Base-by-base conservation (phyloP, 1,140 invertebrate genomes). In the Bilobella aurantiaca region DNA sequence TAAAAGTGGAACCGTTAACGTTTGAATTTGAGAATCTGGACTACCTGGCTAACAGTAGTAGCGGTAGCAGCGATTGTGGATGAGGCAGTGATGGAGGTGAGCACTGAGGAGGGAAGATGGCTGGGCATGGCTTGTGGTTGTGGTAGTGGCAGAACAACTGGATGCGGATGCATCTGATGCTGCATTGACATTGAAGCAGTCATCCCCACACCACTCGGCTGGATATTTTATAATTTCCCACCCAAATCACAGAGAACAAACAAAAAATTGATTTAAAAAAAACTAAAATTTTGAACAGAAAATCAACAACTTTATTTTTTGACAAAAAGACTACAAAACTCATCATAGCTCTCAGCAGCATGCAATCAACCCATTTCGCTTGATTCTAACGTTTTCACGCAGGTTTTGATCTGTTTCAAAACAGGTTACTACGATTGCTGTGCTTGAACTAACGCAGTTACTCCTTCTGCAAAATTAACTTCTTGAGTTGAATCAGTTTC, bases 21-120 rank as follows among this genome's bases (percentile, higher is more conserved):
- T 53, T 59, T 59, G 23, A 59, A 18, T 59, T 25, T 58, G 29
- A 62, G 3, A 23, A 28, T 53, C 30, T 57, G 53, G 57, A 63
- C 64, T 67, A 73, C 69, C 66, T 67, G 65, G 49, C 71, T 73
- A 69, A 73, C 71, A 63, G 67, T 63, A 69, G 65, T 69, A 57
- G 71, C 69, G 47, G 71, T 69, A 58, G 64, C 62, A 60, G 68
- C 30, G 61, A n/a, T 57, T 63, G 59, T 62, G 31, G 31, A 21
- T 27, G 62, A 58, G n/a, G 62, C 25, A 56, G 34, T 56, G 59
- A 27, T 29, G 30, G 34, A 49, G 29, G 30, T 62, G 62, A 32
- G 47, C 30, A 34, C 59, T 53, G 49, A 23, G 60, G 60, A 49
- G 30, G 56, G 57, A 61, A 49, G 63, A 31, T 34, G 67, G 58